Conservation (phyloP, 2,797 vertebrate genomes). For the Acanthurus leucopareius region DNA sequence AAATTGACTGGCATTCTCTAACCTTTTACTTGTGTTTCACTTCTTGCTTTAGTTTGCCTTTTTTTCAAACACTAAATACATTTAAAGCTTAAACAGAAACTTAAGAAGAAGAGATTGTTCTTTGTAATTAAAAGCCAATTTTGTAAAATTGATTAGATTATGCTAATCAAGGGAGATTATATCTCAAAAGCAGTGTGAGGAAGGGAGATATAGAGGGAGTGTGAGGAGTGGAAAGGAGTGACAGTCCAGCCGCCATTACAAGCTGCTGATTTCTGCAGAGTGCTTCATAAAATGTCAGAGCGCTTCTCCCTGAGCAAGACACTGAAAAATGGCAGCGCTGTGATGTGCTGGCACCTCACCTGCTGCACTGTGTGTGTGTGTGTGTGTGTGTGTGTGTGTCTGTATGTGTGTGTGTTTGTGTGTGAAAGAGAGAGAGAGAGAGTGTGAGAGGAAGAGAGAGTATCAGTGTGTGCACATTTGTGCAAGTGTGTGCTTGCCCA, state of each 20-base stretch:
- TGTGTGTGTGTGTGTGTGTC: constrained; percentile 41
- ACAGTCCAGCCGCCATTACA: constrained; percentile 89
- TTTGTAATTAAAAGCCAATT: constrained; percentile 87
- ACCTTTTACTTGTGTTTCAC: constrained; percentile 52
- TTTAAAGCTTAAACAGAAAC: constrained; percentile 62
- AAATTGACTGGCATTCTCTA: constrained; percentile 34
- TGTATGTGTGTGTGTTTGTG: neutral
- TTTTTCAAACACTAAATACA: constrained; percentile 43
- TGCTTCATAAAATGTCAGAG: constrained; percentile 90
- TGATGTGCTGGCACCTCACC: constrained; percentile 88
- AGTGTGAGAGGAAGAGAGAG: constrained; percentile 23
- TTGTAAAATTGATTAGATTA: constrained; percentile 86
- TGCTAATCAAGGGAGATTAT: constrained; percentile 84
- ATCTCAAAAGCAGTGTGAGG: constrained; percentile 79
- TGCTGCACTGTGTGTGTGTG: constrained; percentile 81
- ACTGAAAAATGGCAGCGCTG: constrained; percentile 88
- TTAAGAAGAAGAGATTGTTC: constrained; percentile 71
- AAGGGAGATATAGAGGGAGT: constrained; percentile 69
- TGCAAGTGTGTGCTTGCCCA: constrained; percentile 58
- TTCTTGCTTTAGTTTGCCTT: constrained; percentile 40
- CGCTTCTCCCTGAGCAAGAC: constrained; percentile 88
- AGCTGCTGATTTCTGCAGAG: constrained; percentile 86
- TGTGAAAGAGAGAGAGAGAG: constrained; percentile 17
- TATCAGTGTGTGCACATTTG: constrained; percentile 58
- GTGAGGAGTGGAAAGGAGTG: constrained; percentile 78